Evolutionary conservation across 2,113 vertebrate genomes (phyloP), one percentile per base, ranked within the genome.

Genomic region (Psophia crepitans): DNA sequence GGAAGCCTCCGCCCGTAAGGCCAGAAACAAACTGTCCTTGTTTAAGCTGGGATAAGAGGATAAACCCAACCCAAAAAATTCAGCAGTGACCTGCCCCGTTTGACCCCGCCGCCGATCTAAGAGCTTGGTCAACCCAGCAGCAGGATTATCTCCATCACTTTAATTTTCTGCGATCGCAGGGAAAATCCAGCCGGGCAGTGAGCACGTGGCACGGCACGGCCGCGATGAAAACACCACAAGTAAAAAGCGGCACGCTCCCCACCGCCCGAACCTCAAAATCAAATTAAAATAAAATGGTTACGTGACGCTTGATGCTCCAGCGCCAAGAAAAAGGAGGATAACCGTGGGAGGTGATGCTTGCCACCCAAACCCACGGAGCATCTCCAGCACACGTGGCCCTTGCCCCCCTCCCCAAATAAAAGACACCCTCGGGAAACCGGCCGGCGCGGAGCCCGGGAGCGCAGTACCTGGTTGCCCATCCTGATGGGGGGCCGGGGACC

Each of bases 401-500:
- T 1, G 1, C 37, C 41, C 46, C 48, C 35, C 26, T 39, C 35
- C 79, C 83, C 66, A 58, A 6, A 3, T 5, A 17, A 48, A 32
- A 90, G 37, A 43, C 32, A 54, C 2, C 17, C 84, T 57, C 1
- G 5, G 48, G 75, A 75, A 70, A 82, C 16, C 3, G 6, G 1
- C 32, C 11, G 3, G 20, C 20, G 6, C 4, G 17, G 23, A 80
- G 21, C 23, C 44, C 14, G 30, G 91, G 90, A 84, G 92, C 23
- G 33, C 97, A 64, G 74, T 99, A 99, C 99, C 99, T 99, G 99
- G 98, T 98, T 99, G 96, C 98, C 98, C 99, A 99, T 99, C 98
- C 99, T 98, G 98, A 99, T 99, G 87, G 99, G 99, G 91, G 99
- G 99, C 98, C 99, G 98, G 89, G 99, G 99, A 93, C 99, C 99